Base-by-base conservation (phyloP, 2,113 vertebrate species). In the Actinemys pallida region DNA sequence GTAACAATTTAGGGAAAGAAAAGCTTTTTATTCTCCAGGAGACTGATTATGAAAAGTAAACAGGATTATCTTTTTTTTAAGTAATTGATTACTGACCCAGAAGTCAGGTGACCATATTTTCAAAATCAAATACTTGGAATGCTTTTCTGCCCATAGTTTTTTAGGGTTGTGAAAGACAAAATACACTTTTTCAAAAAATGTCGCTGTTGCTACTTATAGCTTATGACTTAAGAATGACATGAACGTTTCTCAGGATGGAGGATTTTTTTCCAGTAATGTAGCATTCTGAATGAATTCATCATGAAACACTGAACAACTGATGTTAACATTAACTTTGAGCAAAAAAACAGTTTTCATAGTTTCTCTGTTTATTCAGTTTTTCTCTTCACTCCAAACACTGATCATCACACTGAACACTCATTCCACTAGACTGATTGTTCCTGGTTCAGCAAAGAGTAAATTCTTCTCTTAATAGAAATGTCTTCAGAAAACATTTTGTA, bases 11-110 rank as follows among this genome's bases (percentile, higher is more conserved):
- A 25, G 59, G 81, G 76, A 81, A 72, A 69, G 22, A 20, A n/a
- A 9, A 86, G 16, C 13, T 52, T 85, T 85, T n/a, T 72, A 22
- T 39, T 87, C 93, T 94, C 80, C 54, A 50, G 76, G 39, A 59
- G 81, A 92, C 25, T 87, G 75, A 92, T 69, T 91, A 83, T 87
- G 79, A 85, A 90, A 94, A 96, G 7, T 86, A 95, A 84, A 81
- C 90, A 86, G 81, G 54, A 92, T 89, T 82, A 89, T 83, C 50
- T 96, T 84, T 59, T 82, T 89, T 87, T 89, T 3, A 16, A 78
- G 49, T 93, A 90, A 88, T 35, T 92, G 88, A 84, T 95, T 90
- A 87, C 35, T 90, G 90, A 91, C 8, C 52, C 22, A 94, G 47
- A 42, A 65, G 24, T 54, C 22, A 8, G 5, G 50, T 42, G n/a